These are phyloP conservation scores for Microplitis mediator DNA, from an alignment of 1,140 invertebrate species.

Conservation along the genomic window DNA sequence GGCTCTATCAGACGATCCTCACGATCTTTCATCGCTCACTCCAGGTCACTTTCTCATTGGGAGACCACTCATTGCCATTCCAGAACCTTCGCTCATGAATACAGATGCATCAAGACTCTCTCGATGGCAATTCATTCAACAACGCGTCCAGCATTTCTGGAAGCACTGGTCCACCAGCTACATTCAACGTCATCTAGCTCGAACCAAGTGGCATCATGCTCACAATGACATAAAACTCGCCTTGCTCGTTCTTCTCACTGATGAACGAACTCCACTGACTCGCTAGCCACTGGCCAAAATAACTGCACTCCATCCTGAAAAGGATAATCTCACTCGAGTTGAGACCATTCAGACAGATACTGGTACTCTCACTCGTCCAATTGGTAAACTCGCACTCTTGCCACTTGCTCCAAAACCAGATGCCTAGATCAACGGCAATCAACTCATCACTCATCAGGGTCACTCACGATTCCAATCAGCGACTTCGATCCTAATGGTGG, in stretches of 20 bases:
- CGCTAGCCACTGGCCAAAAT: conserved; percentile 38
- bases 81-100: conserved; percentile 14
- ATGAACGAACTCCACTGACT: conserved; percentile 15
- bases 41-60: conserved; percentile 43
- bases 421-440: too few relatives aligned
- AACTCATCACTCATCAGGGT: too few relatives aligned
- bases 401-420: background rate
- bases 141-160: background rate
- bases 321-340: conserved; percentile 32
- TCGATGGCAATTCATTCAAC: too few relatives aligned
- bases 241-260: background rate
- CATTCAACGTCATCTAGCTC: background rate
- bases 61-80: conserved; percentile 25
- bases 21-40: conserved; percentile 24
- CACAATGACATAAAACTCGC: background rate
- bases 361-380: conserved; percentile 10
- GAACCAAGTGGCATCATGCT: conserved; percentile 4
- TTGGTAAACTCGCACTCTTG: conserved; percentile 5
- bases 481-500: too few relatives aligned
- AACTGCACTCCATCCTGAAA: conserved; percentile 25
- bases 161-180: conserved; percentile 12
- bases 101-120: too few relatives aligned
- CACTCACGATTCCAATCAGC: too few relatives aligned
- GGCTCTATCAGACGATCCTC: background rate
- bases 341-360: conserved; percentile 22